Base-by-base conservation (phyloP, 2,797 vertebrate genomes). In the Sebastes minor region DNA sequence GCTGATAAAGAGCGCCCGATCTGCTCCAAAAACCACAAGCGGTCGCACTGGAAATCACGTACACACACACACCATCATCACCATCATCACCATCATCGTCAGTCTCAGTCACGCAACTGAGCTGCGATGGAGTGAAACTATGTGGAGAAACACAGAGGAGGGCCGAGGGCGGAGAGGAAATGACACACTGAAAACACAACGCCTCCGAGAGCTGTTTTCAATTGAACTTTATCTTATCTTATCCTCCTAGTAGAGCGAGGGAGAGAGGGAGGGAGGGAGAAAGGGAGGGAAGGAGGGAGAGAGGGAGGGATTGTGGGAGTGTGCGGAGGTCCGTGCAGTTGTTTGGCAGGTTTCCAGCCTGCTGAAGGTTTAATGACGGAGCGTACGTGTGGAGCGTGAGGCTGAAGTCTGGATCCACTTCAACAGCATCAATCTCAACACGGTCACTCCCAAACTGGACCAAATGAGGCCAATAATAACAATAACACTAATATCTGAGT, bases 371-470 rank as follows among this genome's bases (percentile, higher is more conserved):
- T 86, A 84, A 90, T 84, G 74, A 62, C 86, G 25, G 81, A 74
- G 82, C 80, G 23, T 86, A 88, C 82, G 82, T 90, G 88, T 10
- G 74, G 84, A 25, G 23, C 65, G 77, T 88, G 79, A 76, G 71
- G 61, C 74, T 56, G 52, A 33, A 59, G 38, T 4, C 25, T 46
- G 42, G 42, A 46, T 46, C 42, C n/a, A 55, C 28, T 30, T 56
- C 28, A 53, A 42, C 35, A n/a, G 9, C 46, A 13, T 66, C 42
- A 3, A 8, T 6, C 22, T 62, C 20, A 27, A 20, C 46, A 16
- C 22, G 6, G 11, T 6, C 2, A 46, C 5, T 18, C 42, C 28
- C 28, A 25, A 13, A 22, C 66, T 10, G 28, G 12, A 33, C 28
- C 1, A 2, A 23, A 22, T 18, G 42, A 11, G 42, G n/a, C 8